A percentile compares a stretch with the other conserved stretches of the same genome.
Evolutionary conservation across 64 coral and sea anemone species (phyloP).

Genomic region (Montipora sp.): DNA sequence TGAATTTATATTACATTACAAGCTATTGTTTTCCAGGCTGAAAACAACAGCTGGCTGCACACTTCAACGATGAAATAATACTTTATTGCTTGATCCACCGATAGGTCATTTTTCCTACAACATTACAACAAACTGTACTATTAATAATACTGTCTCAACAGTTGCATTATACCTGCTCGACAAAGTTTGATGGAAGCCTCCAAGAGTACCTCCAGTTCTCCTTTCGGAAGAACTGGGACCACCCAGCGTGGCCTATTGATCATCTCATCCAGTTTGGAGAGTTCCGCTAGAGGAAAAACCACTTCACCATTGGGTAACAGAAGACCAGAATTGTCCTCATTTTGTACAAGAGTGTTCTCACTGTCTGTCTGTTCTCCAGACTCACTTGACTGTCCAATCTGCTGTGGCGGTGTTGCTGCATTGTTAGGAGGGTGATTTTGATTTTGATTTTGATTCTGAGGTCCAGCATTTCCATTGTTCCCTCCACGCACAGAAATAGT

Average conservation of each 20-base stretch:
- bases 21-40: too few species aligned
- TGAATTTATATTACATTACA: too few species aligned
- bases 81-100: too few species aligned
- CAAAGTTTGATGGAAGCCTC: slow-evolving; percentile 96
- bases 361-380: slow-evolving; percentile 52
- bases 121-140: not conserved
- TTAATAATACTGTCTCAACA: not conserved
- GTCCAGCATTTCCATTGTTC: slow-evolving; percentile 28
- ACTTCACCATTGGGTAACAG: slow-evolving; percentile 89
- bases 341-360: slow-evolving; percentile 41
- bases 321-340: slow-evolving; percentile 58
- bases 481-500: slow-evolving; percentile 73
- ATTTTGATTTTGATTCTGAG: slow-evolving; percentile 17
- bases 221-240: slow-evolving; percentile 97
- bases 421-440: slow-evolving; percentile 44
- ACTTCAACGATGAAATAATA: too few species aligned
- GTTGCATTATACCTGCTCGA: slow-evolving; percentile 73
- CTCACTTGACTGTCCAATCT: slow-evolving; percentile 65
- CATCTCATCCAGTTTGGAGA: slow-evolving; percentile 98
- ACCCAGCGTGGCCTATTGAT: slow-evolving; percentile 96
- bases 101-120: not conserved
- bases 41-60: too few species aligned
- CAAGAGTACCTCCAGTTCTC: slow-evolving; percentile 94
- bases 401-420: slow-evolving; percentile 52
- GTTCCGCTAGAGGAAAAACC: slow-evolving; percentile 80